phyloP scores from a whole-genome alignment of 2,113 vertebrate genomes.

The Numida meleagris region DNA sequence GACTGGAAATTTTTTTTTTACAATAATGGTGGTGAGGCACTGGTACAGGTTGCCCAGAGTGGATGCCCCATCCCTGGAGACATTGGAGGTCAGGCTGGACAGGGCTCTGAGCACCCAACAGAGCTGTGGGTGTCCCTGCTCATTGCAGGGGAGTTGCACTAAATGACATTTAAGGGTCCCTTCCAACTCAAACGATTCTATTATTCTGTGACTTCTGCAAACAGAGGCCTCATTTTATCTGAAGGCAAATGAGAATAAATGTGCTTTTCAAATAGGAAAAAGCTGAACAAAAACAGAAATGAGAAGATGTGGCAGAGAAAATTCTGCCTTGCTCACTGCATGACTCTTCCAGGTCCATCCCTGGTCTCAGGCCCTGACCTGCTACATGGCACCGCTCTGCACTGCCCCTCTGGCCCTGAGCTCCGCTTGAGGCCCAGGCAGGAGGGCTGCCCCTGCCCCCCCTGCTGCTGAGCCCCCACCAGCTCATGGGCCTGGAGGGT shows the following conservation, averaged over 20 bases:
- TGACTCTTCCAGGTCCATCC: background rate
- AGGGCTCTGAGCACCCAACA: no score
- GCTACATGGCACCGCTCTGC: background rate
- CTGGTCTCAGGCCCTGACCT: background rate
- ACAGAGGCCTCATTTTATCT: background rate
- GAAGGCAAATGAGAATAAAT: background rate
- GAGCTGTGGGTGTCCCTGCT: no score
- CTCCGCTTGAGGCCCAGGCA: rapidly evolving
- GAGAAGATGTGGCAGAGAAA: background rate
- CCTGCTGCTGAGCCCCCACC: background rate
- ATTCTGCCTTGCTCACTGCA: background rate
- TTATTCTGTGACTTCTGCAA: background rate
- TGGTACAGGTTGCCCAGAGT: no score
- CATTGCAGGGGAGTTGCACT: no score
- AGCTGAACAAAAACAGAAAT: background rate
- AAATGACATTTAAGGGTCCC: no score
- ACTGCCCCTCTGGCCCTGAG: background rate
- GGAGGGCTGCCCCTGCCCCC: rapidly evolving
- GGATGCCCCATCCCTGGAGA: no score
- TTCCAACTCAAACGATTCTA: no score
- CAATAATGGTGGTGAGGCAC: no score
- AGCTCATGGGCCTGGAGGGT: no score
- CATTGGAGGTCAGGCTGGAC: no score
- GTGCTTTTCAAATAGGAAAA: background rate
- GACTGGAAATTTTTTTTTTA: no score